Base-by-base conservation (phyloP, 92 coral and sea anemone genomes). In the Pocillopora meandrina region DNA sequence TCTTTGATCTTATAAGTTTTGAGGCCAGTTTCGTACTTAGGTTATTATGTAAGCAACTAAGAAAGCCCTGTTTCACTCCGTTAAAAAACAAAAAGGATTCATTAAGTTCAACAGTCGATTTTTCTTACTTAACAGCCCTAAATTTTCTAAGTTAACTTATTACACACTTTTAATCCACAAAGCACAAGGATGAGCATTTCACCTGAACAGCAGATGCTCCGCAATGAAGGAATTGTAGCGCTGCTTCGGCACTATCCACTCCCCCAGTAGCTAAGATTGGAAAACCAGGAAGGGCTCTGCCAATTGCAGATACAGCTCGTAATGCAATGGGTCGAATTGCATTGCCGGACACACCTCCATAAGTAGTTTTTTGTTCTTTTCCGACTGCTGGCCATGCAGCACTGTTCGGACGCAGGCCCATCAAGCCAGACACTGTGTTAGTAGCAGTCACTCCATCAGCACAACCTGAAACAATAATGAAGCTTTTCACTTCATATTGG, bases 371-470 rank as follows among this genome's bases (percentile, higher is more conserved):
- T 76, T 87, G 64, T 70, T 92, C 97, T 23, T 79, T 78, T 26
- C 99, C 99, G 34, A 96, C 91, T 47, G 80, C 84, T 20, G 99
- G 99, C 99, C 99, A 96, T 61, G 99, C 97, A 11, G 78, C 82
- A 3, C 91, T 83, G 64, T 77, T 80, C 20, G 92, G 91, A 65
- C 87, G 84, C 23, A 96, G 70, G 31, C 99, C 99, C 99, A 96
- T 96, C 86, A 96, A 83, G 52, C 98, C 99, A 20, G 99, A 96
- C 55, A 96, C 99, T 58, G 99, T 96, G 90, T 96, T 96, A 61
- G 99, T 96, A 15, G 99, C 99, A 12, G 99, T 96, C 57, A 96
- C 98, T 15, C 99, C 99, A 89, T 96, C 99, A 13, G 99, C 99
- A 58, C 89, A 89, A 72, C 99, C 99, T 63, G 20, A 80, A n/a